phyloP scores from a whole-genome alignment of 2,888 invertebrate genomes.

The Caenorhabditis sp. region DNA sequence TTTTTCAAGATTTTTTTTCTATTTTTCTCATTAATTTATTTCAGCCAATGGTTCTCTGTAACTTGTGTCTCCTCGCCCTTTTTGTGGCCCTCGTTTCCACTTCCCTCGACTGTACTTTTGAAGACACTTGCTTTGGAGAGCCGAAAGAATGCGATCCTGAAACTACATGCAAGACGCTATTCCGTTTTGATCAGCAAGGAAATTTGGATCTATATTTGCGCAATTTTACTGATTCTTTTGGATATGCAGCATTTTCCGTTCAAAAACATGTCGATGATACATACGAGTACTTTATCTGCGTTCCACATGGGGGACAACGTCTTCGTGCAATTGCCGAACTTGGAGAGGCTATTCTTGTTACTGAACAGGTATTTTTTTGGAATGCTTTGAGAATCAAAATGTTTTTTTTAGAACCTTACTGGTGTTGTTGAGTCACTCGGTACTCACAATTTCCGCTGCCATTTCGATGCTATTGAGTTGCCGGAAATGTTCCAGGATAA shows the following conservation, averaged over 20 bases:
- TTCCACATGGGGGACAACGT: constrained; percentile 21
- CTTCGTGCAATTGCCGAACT: constrained; percentile 28
- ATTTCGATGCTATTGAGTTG: constrained; percentile 24
- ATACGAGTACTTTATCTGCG: constrained; percentile 45
- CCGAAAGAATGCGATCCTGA: constrained; percentile 39
- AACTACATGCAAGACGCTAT: constrained; percentile 13
- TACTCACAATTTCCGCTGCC: constrained; percentile 19
- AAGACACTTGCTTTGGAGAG: constrained; percentile 47
- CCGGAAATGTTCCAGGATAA: constrained; percentile 18
- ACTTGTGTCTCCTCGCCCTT: background rate
- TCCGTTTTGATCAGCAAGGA: constrained; percentile 40
- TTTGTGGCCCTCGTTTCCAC: background rate
- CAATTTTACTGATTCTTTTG: constrained; percentile 26
- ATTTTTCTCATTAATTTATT: background rate
- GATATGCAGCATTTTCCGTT: constrained; percentile 49
- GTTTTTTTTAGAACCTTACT: constrained; percentile 32
- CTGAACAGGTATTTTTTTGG: constrained; percentile 17
- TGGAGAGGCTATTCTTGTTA: constrained; percentile 15
- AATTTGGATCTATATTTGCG: constrained; percentile 40
- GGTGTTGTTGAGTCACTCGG: constrained; percentile 19
- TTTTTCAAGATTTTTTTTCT: background rate
- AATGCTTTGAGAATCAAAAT: background rate
- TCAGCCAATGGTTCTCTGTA: background rate
- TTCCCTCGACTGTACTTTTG: constrained; percentile 21
- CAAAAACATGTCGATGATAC: constrained; percentile 13